Conservation (phyloP, 2,113 vertebrate species). For the Lonchura striata region DNA sequence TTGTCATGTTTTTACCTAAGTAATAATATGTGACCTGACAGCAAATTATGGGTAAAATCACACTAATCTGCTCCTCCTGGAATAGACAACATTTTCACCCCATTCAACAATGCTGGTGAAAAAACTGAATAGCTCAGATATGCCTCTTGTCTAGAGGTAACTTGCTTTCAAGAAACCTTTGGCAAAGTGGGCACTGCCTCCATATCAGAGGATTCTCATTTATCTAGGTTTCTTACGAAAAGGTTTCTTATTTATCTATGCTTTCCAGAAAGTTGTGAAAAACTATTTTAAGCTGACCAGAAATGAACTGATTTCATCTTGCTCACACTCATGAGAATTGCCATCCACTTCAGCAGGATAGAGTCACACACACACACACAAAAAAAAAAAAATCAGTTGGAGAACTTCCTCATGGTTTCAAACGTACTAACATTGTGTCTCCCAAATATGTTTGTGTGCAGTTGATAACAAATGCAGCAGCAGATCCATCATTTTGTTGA, state of each 20-base stretch:
- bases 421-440: neutral
- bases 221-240: neutral
- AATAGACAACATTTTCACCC: neutral
- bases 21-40: neutral
- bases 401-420: neutral
- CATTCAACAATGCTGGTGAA: fast-evolving
- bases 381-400: neutral
- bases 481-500: neutral
- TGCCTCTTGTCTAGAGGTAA: neutral
- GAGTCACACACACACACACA: neutral
- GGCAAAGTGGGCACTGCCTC: neutral
- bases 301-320: neutral
- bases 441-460: neutral
- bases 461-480: neutral
- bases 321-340: neutral
- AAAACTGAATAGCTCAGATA: neutral
- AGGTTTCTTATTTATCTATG: neutral
- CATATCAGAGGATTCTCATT: neutral
- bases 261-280: neutral
- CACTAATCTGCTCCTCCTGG: neutral
- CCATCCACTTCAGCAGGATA: neutral
- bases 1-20: neutral
- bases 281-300: neutral
- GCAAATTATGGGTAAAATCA: neutral
- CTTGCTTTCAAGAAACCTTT: neutral